phyloP scores from a whole-genome alignment of 1,140 invertebrate species.

The Drosophila bocki region DNA sequence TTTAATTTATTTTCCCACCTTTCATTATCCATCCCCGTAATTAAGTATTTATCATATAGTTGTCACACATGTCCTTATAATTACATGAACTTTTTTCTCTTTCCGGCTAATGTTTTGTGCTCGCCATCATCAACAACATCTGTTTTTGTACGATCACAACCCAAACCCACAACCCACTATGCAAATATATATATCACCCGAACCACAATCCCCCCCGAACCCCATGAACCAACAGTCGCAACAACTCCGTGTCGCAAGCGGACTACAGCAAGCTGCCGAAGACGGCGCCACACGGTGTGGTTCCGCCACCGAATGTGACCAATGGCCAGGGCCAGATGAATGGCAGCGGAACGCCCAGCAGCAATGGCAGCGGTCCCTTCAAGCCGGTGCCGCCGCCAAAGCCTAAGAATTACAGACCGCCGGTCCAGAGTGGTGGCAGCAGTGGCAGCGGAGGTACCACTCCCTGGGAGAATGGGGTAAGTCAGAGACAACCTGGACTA shows the following conservation, averaged over 20 bases:
- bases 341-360: slow-evolving; percentile 71
- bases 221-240: slow-evolving; percentile 81
- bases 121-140: slow-evolving; percentile 37
- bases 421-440: slow-evolving; percentile 83
- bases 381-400: slow-evolving; percentile 96
- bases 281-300: slow-evolving; percentile 62
- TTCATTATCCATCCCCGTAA: not conserved
- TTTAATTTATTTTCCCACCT: not conserved
- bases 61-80: slow-evolving; percentile 63
- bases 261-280: slow-evolving; percentile 86
- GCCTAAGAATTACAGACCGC: slow-evolving; percentile 95
- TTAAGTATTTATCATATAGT: slow-evolving; percentile 24
- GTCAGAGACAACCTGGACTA: not conserved
- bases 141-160: slow-evolving; percentile 22
- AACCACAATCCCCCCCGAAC: slow-evolving; percentile 32
- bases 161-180: slow-evolving; percentile 27
- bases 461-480: slow-evolving; percentile 84
- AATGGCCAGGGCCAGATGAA: slow-evolving; percentile 60
- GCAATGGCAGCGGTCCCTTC: slow-evolving; percentile 87
- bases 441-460: slow-evolving; percentile 68
- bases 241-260: slow-evolving; percentile 87
- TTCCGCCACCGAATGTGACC: slow-evolving; percentile 63
- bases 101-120: slow-evolving; percentile 72
- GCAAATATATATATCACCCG: slow-evolving; percentile 30
- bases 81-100: slow-evolving; percentile 70